Conservation (phyloP, 2,113 vertebrate genomes). For the Indicator indicator region DNA sequence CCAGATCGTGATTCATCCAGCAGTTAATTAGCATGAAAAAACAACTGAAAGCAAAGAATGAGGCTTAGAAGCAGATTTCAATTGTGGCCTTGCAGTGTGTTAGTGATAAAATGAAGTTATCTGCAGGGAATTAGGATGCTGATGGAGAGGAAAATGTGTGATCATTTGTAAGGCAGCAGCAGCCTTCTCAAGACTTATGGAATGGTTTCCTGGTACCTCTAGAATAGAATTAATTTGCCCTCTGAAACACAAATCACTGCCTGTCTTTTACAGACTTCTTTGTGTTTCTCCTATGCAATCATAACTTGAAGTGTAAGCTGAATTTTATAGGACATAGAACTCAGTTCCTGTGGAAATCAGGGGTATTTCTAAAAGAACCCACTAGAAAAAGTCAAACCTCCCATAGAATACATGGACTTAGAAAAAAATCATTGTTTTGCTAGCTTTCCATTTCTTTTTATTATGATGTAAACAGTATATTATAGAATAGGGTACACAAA, state of each 20-base stretch:
- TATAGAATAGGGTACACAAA: not conserved
- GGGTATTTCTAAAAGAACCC: not conserved
- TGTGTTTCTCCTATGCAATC: not conserved
- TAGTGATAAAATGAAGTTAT: not conserved
- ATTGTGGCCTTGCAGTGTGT: not conserved
- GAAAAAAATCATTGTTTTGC: not conserved
- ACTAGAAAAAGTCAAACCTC: not conserved
- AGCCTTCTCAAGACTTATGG: not conserved
- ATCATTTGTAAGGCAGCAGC: constrained; percentile 13
- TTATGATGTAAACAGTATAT: not conserved
- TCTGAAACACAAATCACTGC: not conserved
- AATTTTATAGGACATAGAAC: not conserved
- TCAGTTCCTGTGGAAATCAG: not conserved
- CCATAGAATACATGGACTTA: not conserved
- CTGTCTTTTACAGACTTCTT: not conserved
- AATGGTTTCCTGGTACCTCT: not conserved
- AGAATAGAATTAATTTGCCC: constrained; percentile 2
- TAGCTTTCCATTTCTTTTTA: not conserved
- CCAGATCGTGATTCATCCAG: not conserved
- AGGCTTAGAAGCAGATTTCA: not conserved
- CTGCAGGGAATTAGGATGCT: constrained; percentile 56
- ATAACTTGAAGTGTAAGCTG: not conserved
- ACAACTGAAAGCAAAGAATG: not conserved
- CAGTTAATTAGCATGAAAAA: not conserved
- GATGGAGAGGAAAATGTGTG: constrained; percentile 55